Evolutionary conservation across 2,797 vertebrate species (phyloP).

Genomic region (Harpagifer antarcticus): DNA sequence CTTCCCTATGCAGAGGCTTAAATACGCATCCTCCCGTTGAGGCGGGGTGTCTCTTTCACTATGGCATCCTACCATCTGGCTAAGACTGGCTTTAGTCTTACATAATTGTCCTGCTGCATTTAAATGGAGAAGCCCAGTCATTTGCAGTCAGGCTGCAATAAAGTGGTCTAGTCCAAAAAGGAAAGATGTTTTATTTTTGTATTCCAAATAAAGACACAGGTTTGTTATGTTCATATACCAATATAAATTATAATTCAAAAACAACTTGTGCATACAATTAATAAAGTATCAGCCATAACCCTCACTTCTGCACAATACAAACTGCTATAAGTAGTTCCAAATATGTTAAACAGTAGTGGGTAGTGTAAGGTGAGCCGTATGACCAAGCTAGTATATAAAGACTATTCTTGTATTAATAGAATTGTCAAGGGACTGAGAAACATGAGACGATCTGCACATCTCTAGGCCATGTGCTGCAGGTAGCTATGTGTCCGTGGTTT

Average conservation of each 20-base stretch:
- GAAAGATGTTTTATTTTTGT: neutral
- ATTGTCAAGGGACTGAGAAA: neutral
- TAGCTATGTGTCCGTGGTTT: neutral
- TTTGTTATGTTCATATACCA: neutral
- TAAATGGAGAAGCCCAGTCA: neutral
- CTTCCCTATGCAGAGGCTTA: slow-evolving; percentile 68
- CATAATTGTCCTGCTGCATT: slow-evolving; percentile 31
- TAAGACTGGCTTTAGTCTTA: slow-evolving; percentile 34
- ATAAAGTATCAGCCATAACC: neutral
- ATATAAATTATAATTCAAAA: neutral
- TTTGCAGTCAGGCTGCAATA: slow-evolving; percentile 4
- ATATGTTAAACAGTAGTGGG: neutral
- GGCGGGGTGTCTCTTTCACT: slow-evolving; percentile 58
- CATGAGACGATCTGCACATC: neutral
- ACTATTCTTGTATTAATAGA: neutral
- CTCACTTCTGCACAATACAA: neutral
- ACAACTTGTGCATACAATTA: neutral
- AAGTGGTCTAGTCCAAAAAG: neutral
- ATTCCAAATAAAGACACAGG: too few species aligned
- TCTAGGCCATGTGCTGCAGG: neutral
- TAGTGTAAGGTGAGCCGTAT: slow-evolving; percentile 36
- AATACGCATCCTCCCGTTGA: slow-evolving; percentile 59
- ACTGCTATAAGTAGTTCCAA: neutral
- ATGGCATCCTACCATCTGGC: slow-evolving; percentile 65
- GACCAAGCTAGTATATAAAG: neutral